phyloP scores from a whole-genome alignment of 2,888 invertebrate species.

The Brenthis daphne region DNA sequence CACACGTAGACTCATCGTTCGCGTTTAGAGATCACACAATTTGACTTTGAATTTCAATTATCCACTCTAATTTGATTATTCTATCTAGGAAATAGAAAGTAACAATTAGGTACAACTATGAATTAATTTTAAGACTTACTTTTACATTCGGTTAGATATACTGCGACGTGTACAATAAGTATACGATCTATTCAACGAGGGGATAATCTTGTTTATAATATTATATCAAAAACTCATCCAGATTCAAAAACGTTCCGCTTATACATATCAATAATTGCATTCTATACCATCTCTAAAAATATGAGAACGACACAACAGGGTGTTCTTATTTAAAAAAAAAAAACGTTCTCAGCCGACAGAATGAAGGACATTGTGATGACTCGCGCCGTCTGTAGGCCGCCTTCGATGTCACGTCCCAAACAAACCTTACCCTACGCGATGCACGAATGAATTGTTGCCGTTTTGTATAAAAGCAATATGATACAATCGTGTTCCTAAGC shows the following conservation, averaged over 20 bases:
- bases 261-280: slow-evolving; percentile 64
- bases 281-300: slow-evolving; percentile 72
- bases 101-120: slow-evolving; percentile 80
- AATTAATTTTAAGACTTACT: slow-evolving; percentile 63
- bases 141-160: slow-evolving; percentile 66
- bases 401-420: too few relatives aligned
- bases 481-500: slow-evolving; percentile 74
- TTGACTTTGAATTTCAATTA: slow-evolving; percentile 64
- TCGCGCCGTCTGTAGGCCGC: too few relatives aligned
- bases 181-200: slow-evolving; percentile 70
- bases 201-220: slow-evolving; percentile 72
- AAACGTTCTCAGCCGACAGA: slow-evolving; percentile 61
- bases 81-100: slow-evolving; percentile 82
- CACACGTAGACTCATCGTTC: slow-evolving; percentile 41
- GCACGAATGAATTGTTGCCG: slow-evolving; percentile 57
- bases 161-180: slow-evolving; percentile 72
- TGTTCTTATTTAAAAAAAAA: slow-evolving; percentile 48
- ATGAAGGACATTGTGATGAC: too few relatives aligned
- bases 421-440: slow-evolving; percentile 45
- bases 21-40: slow-evolving; percentile 66
- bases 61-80: slow-evolving; percentile 80
- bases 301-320: slow-evolving; percentile 79
- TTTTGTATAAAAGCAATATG: slow-evolving; percentile 74
- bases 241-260: slow-evolving; percentile 60
- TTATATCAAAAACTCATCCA: slow-evolving; percentile 66